Base-by-base conservation (phyloP, 2,113 vertebrate genomes). In the Rhipidura dahli region DNA sequence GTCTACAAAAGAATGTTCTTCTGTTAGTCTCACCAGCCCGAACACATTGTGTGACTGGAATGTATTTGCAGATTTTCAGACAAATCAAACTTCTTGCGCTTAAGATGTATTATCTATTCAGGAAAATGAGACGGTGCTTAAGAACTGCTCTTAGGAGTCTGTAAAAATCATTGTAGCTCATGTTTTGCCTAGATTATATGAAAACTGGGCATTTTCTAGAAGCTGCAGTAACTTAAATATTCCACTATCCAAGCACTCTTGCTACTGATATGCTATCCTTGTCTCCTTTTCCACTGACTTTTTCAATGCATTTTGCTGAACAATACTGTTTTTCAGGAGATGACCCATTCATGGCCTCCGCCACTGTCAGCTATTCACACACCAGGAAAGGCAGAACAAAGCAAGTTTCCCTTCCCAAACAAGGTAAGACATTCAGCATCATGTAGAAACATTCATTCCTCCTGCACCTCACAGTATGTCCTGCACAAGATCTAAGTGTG, bases 321-420 rank as follows among this genome's bases (percentile, higher is more conserved):
- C 39, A 24, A 87, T 89, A 20, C 59, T 96, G 78, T 92, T 97
- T 87, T 90, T 69, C 96, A 98, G 99, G 98, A 99, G 97, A 99
- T 99, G 99, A 99, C 99, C 97, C 99, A 99, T 97, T 99, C 98
- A 86, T 99, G 99, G 99, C 98, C 98, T 87, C 97, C 98, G 0
- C 98, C 98, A 15, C 97, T 98, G 50, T 98, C 98, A 91, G 98
- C 98, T 92, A 98, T 99, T 97, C 98, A 98, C 86, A 98, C 98
- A 85, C 98, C 99, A 87, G 98, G 98, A 84, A 99, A 98, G 95
- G 98, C 98, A 91, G 98, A 98, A 92, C 95, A 97, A 61, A 98
- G 97, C 95, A 98, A 97, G 81, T 98, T 99, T 97, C 96, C 98
- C 91, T 99, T 99, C 96, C 98, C 97, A 96, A 98, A 98, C 54